Base-by-base conservation (phyloP, 2,888 invertebrate genomes). In the Drosophila subquinaria region DNA sequence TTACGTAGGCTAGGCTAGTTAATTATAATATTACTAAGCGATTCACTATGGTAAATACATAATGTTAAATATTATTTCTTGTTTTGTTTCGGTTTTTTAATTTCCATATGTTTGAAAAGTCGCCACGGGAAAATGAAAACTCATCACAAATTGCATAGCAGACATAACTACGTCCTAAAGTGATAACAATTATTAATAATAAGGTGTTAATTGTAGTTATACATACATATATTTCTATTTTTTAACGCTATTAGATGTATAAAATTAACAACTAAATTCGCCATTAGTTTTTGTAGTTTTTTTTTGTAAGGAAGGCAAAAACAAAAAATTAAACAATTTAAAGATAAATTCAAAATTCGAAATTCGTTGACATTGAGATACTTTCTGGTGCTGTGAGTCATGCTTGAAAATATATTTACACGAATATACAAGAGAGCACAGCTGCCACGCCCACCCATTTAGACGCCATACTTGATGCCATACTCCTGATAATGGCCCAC, bases 391-490 rank as follows among this genome's bases (percentile, higher is more conserved):
- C 86, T 86, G 86, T 74, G 83, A 76, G 51, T 83, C 85, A 50
- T 85, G 74, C 82, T 87, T 79, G 68, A 55, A 59, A 68, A 78
- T 87, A 87, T 84, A 84, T 83, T 81, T 84, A 87, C 84, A 85
- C 45, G 71, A 84, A 87, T 84, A 87, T 84, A 84, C 87, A 84
- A 83, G 87, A 81, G 84, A 84, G 84, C 75, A 78, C 83, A 85
- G 86, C 76, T 60, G 73, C 67, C 65, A 52, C 62, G 76, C 63
- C 76, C 51, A 38, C 15, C 36, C 13, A 13, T 17, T 90, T 92
- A 93, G 72, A 93, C 93, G 69, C 93, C 92, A 83, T 93, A 93
- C 76, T 93, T 93, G 67, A 93, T 93, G 73, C 93, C 93, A 68
- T 93, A 93, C 77, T 93, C 93, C 89, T 93, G 93, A 69, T 93